Base-by-base conservation (phyloP, 2,113 vertebrate genomes). In the Crotophaga sulcirostris region DNA sequence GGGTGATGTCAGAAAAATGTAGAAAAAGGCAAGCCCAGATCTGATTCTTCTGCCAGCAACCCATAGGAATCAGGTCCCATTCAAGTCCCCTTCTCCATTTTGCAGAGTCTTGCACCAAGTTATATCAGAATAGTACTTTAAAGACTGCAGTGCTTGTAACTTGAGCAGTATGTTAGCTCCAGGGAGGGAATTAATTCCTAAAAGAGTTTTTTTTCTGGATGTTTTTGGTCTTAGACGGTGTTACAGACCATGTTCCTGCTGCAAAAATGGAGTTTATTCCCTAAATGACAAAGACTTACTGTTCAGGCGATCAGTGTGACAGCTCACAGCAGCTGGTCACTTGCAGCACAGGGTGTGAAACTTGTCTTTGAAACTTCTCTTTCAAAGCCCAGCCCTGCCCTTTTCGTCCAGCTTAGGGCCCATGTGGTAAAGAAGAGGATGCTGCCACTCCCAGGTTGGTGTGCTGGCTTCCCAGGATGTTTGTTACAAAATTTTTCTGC, bases 291-390 rank as follows among this genome's bases (percentile, higher is more conserved):
- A 23, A 24, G 54, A 68, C 28, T 40, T 77, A 18, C 23, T 60
- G 21, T 56, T 64, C 44, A 76, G 40, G 28, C 0, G 0, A 47
- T 38, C 25, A 26, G 1, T 12, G 49, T 0, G 1, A 25, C 4
- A 7, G 20, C 47, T 81, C 52, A 19, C 62, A 91, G 62, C 24
- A 76, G 25, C 20, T 7, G 11, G 33, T 21, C 10, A 4, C 55
- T 59, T 8, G 14, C 18, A 20, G 8, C 29, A 10, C 26, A 23
- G 44, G n/a, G n/a, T 76, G n/a, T 60, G n/a, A 47, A 60, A 76
- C 20, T 16, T 29, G 14, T 73, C 29, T 52, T 24, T 60, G n/a
- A 47, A 60, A 76, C 20, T 16, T 29, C 19, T 73, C 29, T 52
- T 24, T 76, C 58, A 34, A 47, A 13, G 18, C 19, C n/a, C n/a